Evolutionary conservation across 2,888 invertebrate genomes (phyloP).

Genomic region (Eupithecia subumbrata): DNA sequence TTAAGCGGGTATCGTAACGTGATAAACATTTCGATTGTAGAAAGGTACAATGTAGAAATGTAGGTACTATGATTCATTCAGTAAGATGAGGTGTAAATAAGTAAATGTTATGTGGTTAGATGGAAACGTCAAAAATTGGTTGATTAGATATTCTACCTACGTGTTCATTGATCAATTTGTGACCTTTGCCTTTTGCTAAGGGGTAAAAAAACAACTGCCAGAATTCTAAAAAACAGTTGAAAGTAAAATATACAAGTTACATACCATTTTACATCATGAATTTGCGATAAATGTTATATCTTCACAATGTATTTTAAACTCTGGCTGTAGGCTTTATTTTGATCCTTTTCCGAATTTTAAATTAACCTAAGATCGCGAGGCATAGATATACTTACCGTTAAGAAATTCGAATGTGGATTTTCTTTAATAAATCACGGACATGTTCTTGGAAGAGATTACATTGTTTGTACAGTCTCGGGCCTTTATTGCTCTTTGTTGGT

Average conservation of each 20-base stretch:
- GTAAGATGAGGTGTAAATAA: neutral
- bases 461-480: conserved; percentile 61
- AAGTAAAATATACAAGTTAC: no score
- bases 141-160: no score
- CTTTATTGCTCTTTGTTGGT: conserved; percentile 66
- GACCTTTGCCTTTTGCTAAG: no score
- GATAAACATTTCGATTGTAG: conserved; percentile 49
- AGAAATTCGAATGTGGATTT: conserved; percentile 63
- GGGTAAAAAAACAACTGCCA: no score
- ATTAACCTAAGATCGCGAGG: conserved; percentile 56
- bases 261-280: neutral
- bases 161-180: no score
- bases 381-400: conserved; percentile 61
- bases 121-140: no score
- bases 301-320: conserved; percentile 27
- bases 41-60: conserved; percentile 18
- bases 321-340: conserved; percentile 37
- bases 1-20: conserved; percentile 54
- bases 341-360: conserved; percentile 53
- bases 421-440: conserved; percentile 66
- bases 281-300: conserved; percentile 12
- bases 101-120: no score
- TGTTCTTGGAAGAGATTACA: conserved; percentile 67
- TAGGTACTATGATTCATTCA: conserved; percentile 14
- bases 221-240: no score